Conservation (phyloP, 2,888 invertebrate genomes). For the Furcula furcula region DNA sequence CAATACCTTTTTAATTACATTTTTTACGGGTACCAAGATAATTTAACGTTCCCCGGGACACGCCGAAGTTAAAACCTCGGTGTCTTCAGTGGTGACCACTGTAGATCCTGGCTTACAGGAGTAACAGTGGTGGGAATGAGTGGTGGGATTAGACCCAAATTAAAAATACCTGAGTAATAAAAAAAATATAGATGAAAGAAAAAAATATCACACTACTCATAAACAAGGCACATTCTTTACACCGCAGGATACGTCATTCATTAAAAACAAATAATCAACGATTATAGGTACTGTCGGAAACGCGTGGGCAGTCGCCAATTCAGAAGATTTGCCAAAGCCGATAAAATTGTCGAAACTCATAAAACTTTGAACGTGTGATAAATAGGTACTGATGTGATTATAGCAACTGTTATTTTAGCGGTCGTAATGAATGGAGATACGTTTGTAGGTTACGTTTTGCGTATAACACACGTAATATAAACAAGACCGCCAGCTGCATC, state of each 20-base stretch:
- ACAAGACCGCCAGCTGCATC: slow-evolving; percentile 6
- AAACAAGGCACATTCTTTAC: slow-evolving; percentile 3
- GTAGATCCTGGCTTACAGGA: too few relatives aligned
- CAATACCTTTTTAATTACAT: too few relatives aligned
- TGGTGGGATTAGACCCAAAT: too few relatives aligned
- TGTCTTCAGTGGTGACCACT: too few relatives aligned
- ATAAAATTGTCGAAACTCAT: slow-evolving; percentile 28
- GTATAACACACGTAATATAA: slow-evolving; percentile 16
- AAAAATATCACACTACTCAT: slow-evolving; percentile 18
- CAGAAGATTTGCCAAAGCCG: slow-evolving; percentile 34
- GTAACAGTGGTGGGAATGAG: too few relatives aligned
- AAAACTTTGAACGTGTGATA: slow-evolving; percentile 15
- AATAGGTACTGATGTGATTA: slow-evolving; percentile 12
- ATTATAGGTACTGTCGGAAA: slow-evolving; percentile 31
- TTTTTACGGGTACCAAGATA: too few relatives aligned
- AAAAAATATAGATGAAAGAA: too few relatives aligned
- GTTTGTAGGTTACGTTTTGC: slow-evolving; percentile 18
- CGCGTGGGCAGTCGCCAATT: slow-evolving; percentile 34
- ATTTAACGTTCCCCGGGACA: too few relatives aligned
- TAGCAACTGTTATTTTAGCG: slow-evolving; percentile 18
- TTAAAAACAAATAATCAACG: slow-evolving; percentile 16
- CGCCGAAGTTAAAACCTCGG: too few relatives aligned
- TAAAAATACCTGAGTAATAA: too few relatives aligned
- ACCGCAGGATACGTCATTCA: too few relatives aligned
- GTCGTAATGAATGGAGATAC: slow-evolving; percentile 21